Evolutionary conservation across 2,113 vertebrate species (phyloP).

Genomic region (Bostrychus sinensis): DNA sequence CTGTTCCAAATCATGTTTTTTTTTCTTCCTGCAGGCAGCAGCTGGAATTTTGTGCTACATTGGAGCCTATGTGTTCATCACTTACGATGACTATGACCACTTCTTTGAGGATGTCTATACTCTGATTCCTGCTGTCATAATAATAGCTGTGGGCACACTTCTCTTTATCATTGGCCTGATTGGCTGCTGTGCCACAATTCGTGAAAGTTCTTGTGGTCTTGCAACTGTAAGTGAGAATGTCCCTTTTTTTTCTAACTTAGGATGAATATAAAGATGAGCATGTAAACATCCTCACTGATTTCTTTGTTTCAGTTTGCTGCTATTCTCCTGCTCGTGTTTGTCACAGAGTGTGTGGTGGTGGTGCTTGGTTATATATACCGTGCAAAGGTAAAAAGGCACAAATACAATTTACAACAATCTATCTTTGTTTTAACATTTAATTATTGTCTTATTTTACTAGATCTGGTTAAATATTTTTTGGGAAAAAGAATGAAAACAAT

Average conservation of each 20-base stretch:
- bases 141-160: constrained; percentile 93
- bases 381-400: constrained; percentile 87
- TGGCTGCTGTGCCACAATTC: constrained; percentile 94
- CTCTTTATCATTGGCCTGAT: constrained; percentile 95
- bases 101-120: constrained; percentile 98
- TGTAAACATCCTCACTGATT: neutral
- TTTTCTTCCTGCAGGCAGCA: constrained; percentile 82
- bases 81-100: constrained; percentile 96
- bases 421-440: neutral
- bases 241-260: neutral
- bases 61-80: constrained; percentile 98
- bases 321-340: constrained; percentile 94
- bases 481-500: neutral
- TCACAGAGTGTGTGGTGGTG: constrained; percentile 94
- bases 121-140: constrained; percentile 90
- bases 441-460: no score
- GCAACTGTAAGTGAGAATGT: constrained; percentile 84
- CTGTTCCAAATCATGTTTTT: constrained; percentile 3
- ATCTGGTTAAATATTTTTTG: neutral
- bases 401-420: neutral
- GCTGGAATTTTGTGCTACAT: constrained; percentile 97
- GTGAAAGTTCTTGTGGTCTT: constrained; percentile 94
- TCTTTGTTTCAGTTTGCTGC: constrained; percentile 89
- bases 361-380: constrained; percentile 97
- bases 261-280: neutral